Percentiles rank a stretch among this genome's conserved stretches.
phyloP scores from a whole-genome alignment of 1,140 invertebrate genomes.

The Papilio machaon region DNA sequence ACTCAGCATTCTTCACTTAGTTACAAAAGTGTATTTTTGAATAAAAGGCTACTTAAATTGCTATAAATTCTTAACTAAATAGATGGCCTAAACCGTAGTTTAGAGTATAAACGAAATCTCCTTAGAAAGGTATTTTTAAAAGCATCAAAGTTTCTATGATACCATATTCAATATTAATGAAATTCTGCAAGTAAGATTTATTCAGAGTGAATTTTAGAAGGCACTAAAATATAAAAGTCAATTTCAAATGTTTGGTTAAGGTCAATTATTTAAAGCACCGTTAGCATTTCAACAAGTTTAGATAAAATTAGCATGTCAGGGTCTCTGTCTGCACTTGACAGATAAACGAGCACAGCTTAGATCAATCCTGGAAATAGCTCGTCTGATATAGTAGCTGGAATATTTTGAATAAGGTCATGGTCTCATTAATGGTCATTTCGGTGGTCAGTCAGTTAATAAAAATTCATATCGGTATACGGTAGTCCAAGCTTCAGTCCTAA shows the following conservation, averaged over 20 bases:
- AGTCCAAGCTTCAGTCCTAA: neutral
- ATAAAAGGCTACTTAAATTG: too few species aligned
- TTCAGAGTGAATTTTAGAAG: neutral
- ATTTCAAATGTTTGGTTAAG: constrained; percentile 5
- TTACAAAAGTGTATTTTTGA: too few species aligned
- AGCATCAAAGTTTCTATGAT: neutral
- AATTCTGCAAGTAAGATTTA: neutral
- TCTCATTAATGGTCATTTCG: neutral
- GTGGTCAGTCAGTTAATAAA: neutral
- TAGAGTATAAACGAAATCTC: neutral
- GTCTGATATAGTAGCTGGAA: neutral
- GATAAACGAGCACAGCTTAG: neutral
- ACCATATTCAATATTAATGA: neutral
- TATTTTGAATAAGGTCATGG: neutral
- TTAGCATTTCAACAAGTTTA: constrained; percentile 5
- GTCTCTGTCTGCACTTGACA: neutral
- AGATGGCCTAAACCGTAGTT: neutral
- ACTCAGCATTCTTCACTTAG: too few species aligned
- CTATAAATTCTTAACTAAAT: neutral
- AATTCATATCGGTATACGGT: neutral
- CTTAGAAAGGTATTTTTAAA: neutral
- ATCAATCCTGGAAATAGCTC: neutral
- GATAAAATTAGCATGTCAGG: neutral
- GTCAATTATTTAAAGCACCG: neutral
- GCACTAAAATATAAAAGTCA: neutral